Conservation (phyloP, 2,888 invertebrate species). For the Cynaeus angustus region DNA sequence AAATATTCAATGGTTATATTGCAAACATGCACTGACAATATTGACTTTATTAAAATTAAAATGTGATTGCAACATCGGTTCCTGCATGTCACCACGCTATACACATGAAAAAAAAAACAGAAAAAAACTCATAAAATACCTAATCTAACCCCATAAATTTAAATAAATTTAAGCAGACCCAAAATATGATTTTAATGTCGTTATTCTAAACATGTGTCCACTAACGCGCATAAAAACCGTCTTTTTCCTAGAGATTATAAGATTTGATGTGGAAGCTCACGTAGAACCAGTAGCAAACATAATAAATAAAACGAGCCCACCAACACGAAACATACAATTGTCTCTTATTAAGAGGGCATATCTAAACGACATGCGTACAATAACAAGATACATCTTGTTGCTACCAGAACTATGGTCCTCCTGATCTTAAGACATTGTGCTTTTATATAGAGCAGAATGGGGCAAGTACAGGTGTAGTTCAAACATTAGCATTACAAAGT, state of each 20-base stretch:
- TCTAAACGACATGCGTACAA: conserved; percentile 65
- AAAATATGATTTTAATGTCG: conserved; percentile 61
- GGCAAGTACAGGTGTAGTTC: conserved; percentile 65
- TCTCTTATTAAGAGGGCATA: conserved; percentile 65
- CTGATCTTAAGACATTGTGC: conserved; percentile 53
- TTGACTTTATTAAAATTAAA: conserved; percentile 13
- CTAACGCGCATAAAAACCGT: conserved; percentile 50
- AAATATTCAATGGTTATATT: conserved; percentile 3
- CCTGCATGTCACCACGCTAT: neutral
- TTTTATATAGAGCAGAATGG: conserved; percentile 66
- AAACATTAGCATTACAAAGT: conserved; percentile 66
- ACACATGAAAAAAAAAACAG: neutral
- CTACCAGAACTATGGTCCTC: conserved; percentile 22
- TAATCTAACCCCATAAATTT: conserved; percentile 62
- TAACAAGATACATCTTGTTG: conserved; percentile 62
- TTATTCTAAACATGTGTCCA: conserved; percentile 56
- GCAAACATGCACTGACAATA: conserved; percentile 1
- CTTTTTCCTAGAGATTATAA: conserved; percentile 43
- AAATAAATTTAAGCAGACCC: conserved; percentile 57
- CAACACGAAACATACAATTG: conserved; percentile 64
- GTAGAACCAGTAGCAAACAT: conserved; percentile 59
- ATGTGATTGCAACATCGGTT: conserved; percentile 1
- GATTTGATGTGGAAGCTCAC: conserved; percentile 58
- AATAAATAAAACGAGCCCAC: conserved; percentile 62
- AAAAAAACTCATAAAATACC: no score